Conservation (phyloP, 2,113 vertebrate genomes). For the Nyctibius bracteatus region DNA sequence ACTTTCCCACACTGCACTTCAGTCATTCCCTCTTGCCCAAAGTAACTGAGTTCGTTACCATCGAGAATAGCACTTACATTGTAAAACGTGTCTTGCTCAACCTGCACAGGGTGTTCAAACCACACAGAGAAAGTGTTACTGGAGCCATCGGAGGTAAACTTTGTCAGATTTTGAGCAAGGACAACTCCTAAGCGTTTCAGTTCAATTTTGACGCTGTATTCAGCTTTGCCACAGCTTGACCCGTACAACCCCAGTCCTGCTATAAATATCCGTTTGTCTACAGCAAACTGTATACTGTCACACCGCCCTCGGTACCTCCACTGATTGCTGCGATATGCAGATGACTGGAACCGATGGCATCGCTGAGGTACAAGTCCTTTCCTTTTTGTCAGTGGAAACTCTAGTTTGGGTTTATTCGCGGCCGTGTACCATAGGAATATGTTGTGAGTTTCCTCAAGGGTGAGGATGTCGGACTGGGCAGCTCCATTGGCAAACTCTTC, state of each 20-base stretch:
- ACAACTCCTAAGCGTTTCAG: slow-evolving; percentile 88
- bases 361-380: slow-evolving; percentile 84
- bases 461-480: slow-evolving; percentile 91
- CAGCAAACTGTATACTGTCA: slow-evolving; percentile 98
- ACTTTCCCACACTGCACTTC: slow-evolving; percentile 95
- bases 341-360: slow-evolving; percentile 94
- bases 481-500: slow-evolving; percentile 94
- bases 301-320: slow-evolving; percentile 96
- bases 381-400: slow-evolving; percentile 84
- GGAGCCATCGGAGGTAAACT: slow-evolving; percentile 91
- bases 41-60: slow-evolving; percentile 94
- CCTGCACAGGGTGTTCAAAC: slow-evolving; percentile 96
- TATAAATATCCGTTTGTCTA: slow-evolving; percentile 91
- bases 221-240: slow-evolving; percentile 89
- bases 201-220: slow-evolving; percentile 91
- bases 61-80: slow-evolving; percentile 92
- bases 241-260: slow-evolving; percentile 92
- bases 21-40: slow-evolving; percentile 97
- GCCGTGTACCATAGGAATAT: slow-evolving; percentile 98
- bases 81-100: slow-evolving; percentile 95
- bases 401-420: slow-evolving; percentile 86
- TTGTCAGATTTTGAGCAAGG: slow-evolving; percentile 87
- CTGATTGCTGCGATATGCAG: slow-evolving; percentile 95
- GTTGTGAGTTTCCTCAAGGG: slow-evolving; percentile 92
- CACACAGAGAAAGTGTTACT: slow-evolving; percentile 90